phyloP scores from a whole-genome alignment of 2,113 vertebrate genomes.

The Pelobates fuscus region DNA sequence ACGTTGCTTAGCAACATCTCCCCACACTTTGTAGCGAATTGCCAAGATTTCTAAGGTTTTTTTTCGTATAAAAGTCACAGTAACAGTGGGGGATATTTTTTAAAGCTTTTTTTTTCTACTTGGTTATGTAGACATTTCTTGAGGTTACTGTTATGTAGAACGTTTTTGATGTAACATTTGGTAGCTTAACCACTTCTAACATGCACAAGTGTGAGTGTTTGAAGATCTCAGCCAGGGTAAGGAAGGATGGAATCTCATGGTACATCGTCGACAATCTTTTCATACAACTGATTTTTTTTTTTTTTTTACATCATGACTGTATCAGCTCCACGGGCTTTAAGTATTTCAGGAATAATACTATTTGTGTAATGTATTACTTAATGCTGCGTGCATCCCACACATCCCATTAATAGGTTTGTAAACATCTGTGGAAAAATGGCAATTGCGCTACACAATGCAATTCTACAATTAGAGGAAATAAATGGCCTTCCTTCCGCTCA shows the following conservation, averaged over 20 bases:
- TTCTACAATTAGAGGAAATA: not conserved
- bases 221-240: not conserved
- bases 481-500: too few relatives aligned
- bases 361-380: not conserved
- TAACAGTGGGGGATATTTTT: not conserved
- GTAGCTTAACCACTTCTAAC: not conserved
- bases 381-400: not conserved
- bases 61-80: not conserved
- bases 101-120: not conserved
- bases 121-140: not conserved
- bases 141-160: not conserved
- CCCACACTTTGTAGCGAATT: constrained; percentile 13
- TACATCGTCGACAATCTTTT: not conserved
- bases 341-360: not conserved
- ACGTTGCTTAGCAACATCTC: constrained; percentile 32
- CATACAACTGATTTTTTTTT: constrained; percentile 10
- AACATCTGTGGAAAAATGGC: not conserved
- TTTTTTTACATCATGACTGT: not conserved
- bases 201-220: not conserved
- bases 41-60: constrained; percentile 1
- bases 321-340: not conserved
- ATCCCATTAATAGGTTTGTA: not conserved
- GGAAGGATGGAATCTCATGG: not conserved
- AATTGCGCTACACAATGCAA: not conserved
- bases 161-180: not conserved